These are phyloP conservation scores for Stenurella melanura DNA, from an alignment of 2,888 invertebrate species.

Conservation along the genomic window DNA sequence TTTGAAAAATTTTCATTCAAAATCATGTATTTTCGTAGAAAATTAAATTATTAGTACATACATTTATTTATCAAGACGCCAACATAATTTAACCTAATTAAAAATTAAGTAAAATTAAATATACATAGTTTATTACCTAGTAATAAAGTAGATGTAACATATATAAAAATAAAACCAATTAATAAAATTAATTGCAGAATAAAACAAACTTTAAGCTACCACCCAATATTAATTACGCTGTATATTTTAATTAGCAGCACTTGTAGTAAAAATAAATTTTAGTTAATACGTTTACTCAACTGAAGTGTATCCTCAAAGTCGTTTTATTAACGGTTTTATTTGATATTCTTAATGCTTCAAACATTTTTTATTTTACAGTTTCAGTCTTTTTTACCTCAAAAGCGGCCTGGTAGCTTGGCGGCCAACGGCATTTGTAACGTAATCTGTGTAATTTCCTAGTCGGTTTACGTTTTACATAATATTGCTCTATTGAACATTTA, in stretches of 20 bases:
- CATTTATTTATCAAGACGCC: too few species aligned
- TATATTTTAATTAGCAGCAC: not conserved
- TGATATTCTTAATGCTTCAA: not conserved
- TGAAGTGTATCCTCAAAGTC: not conserved
- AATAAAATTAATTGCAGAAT: not conserved
- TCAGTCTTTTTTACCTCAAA: constrained; percentile 3
- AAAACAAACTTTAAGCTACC: not conserved
- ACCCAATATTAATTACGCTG: not conserved
- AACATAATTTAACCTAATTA: too few species aligned
- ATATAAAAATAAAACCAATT: not conserved
- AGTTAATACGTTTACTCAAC: not conserved
- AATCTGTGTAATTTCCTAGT: not conserved
- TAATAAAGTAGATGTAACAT: too few species aligned
- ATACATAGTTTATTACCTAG: too few species aligned
- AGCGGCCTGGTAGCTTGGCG: not conserved
- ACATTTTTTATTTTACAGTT: not conserved
- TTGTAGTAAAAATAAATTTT: not conserved
- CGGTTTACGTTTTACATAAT: constrained; percentile 14
- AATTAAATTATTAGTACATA: too few species aligned
- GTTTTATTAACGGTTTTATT: not conserved
- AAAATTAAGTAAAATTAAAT: too few species aligned
- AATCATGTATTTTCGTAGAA: too few species aligned
- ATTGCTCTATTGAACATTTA: constrained; percentile 4
- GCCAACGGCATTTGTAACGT: not conserved
- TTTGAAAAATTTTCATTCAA: too few species aligned